Percentiles rank a stretch among this genome's conserved stretches.
phyloP scores from a whole-genome alignment of 2,797 vertebrate species.

The Danio tinwini region DNA sequence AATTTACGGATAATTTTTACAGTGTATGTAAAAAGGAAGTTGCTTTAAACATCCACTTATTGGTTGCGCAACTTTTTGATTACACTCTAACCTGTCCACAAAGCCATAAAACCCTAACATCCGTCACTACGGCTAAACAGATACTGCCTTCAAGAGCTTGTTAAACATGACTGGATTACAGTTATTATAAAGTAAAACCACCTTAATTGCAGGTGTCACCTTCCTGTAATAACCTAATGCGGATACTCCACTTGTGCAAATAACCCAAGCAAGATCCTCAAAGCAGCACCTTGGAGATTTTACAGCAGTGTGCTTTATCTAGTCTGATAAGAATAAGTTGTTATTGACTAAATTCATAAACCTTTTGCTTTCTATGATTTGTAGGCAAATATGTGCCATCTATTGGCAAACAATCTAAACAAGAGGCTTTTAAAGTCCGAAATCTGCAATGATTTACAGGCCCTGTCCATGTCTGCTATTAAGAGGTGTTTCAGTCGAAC shows the following conservation, averaged over 20 bases:
- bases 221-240: slow-evolving; percentile 32
- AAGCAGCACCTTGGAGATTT: slow-evolving; percentile 47
- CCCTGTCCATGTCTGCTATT: too few species aligned
- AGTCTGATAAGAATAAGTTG: slow-evolving; percentile 55
- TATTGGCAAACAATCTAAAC: slow-evolving; percentile 45
- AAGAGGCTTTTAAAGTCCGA: not conserved
- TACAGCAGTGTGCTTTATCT: slow-evolving; percentile 53
- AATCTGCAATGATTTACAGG: not conserved
- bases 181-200: slow-evolving; percentile 30
- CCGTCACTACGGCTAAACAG: not conserved
- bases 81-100: slow-evolving; percentile 1
- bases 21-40: slow-evolving; percentile 1
- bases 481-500: too few species aligned
- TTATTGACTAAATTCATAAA: slow-evolving; percentile 59
- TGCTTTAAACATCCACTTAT: not conserved
- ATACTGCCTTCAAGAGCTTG: slow-evolving; percentile 32
- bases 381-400: slow-evolving; percentile 49
- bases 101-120: slow-evolving; percentile 6
- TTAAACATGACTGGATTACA: slow-evolving; percentile 42
- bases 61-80: not conserved
- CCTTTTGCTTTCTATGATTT: slow-evolving; percentile 17
- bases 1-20: too few species aligned
- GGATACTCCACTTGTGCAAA: slow-evolving; percentile 48
- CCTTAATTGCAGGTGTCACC: slow-evolving; percentile 41
- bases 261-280: slow-evolving; percentile 47